Evolutionary conservation across 2,888 invertebrate genomes (phyloP).

Genomic region (Heliothis peltigera): DNA sequence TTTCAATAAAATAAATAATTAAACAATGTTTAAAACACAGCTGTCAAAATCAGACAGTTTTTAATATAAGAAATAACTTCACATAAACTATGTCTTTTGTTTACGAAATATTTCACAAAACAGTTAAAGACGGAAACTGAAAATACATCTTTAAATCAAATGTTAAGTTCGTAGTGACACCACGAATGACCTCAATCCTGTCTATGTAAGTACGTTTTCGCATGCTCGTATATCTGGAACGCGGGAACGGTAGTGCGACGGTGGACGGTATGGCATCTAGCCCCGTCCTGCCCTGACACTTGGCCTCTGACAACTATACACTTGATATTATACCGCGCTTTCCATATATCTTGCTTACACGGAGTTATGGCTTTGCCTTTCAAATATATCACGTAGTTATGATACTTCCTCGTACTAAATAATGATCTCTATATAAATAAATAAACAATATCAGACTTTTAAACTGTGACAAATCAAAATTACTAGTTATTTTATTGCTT

Average conservation of each 20-base stretch:
- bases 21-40: not conserved
- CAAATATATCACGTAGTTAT: constrained; percentile 37
- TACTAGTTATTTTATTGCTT: constrained; percentile 28
- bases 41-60: too few relatives aligned
- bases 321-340: constrained; percentile 61
- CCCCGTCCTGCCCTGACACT: constrained; percentile 77
- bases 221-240: constrained; percentile 83
- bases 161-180: constrained; percentile 52
- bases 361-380: constrained; percentile 40
- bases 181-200: constrained; percentile 71
- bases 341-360: constrained; percentile 50
- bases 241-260: constrained; percentile 84
- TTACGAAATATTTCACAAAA: constrained; percentile 11
- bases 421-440: constrained; percentile 46
- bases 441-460: constrained; percentile 4
- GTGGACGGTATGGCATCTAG: constrained; percentile 76
- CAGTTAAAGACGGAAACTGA: constrained; percentile 20
- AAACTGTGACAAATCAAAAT: constrained; percentile 30
- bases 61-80: constrained; percentile 1
- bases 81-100: not conserved
- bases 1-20: constrained; percentile 4
- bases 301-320: constrained; percentile 73
- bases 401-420: constrained; percentile 43
- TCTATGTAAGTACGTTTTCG: constrained; percentile 67
- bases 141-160: constrained; percentile 42